A percentile compares a stretch with the other conserved stretches of the same genome.
phyloP scores from a whole-genome alignment of 2,888 invertebrate species.

The Carcina quercana region DNA sequence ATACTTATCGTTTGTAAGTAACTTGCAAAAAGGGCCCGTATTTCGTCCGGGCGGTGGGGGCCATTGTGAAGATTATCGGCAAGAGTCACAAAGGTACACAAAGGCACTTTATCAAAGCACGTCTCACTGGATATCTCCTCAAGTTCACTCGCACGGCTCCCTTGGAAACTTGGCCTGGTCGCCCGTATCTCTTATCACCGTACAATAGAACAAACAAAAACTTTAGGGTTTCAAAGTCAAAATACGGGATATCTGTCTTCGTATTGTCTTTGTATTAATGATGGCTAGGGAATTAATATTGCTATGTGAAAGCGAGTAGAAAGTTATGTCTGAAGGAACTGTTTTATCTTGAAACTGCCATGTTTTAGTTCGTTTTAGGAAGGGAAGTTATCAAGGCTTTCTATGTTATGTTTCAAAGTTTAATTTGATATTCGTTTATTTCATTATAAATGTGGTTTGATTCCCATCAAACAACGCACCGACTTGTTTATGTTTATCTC shows the following conservation, averaged over 20 bases:
- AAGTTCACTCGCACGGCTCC: constrained; percentile 35
- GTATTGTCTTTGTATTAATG: constrained; percentile 9
- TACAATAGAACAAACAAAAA: constrained; percentile 12
- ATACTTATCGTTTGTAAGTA: constrained; percentile 19
- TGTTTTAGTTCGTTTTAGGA: too few relatives aligned
- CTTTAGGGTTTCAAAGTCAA: constrained; percentile 10
- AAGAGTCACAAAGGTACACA: constrained; percentile 48
- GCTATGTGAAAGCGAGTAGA: too few relatives aligned
- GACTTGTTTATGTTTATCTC: too few relatives aligned
- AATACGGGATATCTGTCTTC: constrained; percentile 4
- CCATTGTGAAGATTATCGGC: constrained; percentile 50
- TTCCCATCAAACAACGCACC: too few relatives aligned
- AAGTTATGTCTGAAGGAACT: too few relatives aligned
- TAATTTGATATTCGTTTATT: too few relatives aligned
- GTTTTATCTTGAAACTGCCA: too few relatives aligned
- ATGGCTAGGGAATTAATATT: too few relatives aligned
- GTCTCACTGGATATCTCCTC: constrained; percentile 45
- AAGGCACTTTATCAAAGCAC: constrained; percentile 56
- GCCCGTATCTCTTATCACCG: constrained; percentile 8
- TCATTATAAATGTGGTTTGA: too few relatives aligned
- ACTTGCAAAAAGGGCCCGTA: constrained; percentile 36
- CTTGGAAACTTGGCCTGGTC: constrained; percentile 27
- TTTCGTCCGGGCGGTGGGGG: constrained; percentile 27
- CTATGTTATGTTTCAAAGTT: too few relatives aligned
- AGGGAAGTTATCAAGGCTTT: too few relatives aligned